phyloP scores from a whole-genome alignment of 2,113 vertebrate species.

The Cisticola juncidis region DNA sequence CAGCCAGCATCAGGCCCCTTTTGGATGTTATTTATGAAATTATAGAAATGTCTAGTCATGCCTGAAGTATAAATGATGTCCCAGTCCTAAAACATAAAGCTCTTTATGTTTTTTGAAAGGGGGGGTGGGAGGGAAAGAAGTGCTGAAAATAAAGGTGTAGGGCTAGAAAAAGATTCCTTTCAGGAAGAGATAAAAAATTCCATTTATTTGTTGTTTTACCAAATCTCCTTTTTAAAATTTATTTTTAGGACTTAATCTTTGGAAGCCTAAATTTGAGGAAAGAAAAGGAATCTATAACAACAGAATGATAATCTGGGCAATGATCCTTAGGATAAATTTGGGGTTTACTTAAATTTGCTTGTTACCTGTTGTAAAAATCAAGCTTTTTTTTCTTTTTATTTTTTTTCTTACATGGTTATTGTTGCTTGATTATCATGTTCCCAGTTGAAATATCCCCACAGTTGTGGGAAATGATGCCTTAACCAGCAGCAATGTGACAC shows the following conservation, averaged over 20 bases:
- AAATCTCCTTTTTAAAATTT: neutral
- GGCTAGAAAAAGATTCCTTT: neutral
- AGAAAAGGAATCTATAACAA: fast-evolving
- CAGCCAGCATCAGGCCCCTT: neutral
- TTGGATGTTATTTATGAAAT: neutral
- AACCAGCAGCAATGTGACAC: neutral
- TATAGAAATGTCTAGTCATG: neutral
- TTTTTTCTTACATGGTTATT: fast-evolving
- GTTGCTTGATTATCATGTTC: fast-evolving
- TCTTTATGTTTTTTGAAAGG: neutral
- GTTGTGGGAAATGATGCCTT: neutral
- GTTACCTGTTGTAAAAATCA: neutral
- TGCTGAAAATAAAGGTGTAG: neutral
- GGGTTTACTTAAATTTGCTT: neutral
- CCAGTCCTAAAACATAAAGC: neutral
- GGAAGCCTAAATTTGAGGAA: neutral
- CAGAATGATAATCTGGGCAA: neutral
- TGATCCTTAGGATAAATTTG: neutral
- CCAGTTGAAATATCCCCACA: neutral
- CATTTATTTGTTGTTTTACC: neutral
- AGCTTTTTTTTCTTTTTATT: neutral
- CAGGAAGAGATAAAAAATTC: neutral
- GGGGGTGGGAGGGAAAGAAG: too few species aligned
- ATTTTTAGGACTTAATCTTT: neutral
- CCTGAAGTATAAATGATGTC: neutral